phyloP scores from a whole-genome alignment of 2,113 vertebrate genomes.

The Eretmodus cyanostictus region DNA sequence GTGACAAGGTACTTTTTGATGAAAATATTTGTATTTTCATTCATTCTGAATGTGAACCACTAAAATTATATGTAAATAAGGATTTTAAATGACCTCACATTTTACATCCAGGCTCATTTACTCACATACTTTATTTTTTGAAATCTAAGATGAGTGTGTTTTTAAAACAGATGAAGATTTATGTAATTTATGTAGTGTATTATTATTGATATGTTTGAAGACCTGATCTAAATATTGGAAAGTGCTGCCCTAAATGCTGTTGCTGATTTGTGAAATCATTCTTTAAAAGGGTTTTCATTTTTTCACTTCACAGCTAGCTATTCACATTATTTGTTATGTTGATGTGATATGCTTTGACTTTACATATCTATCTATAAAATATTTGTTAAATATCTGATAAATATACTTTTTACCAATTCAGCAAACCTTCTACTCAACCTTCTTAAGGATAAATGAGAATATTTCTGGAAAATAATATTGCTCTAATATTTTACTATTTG shows the following conservation, averaged over 20 bases:
- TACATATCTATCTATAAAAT: background rate
- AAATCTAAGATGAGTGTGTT: background rate
- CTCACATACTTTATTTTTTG: background rate
- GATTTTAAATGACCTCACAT: background rate
- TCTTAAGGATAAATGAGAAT: background rate
- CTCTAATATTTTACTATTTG: background rate
- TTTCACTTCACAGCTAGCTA: background rate
- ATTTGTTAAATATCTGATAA: background rate
- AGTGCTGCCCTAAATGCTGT: background rate
- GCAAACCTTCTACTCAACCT: background rate
- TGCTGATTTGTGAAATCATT: background rate
- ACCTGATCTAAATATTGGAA: background rate
- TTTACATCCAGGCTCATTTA: background rate
- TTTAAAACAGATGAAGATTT: background rate
- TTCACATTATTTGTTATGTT: background rate
- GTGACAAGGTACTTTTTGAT: constrained; percentile 41
- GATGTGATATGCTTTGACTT: background rate
- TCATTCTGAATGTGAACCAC: background rate
- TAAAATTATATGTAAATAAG: background rate
- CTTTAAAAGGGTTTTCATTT: background rate
- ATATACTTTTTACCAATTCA: background rate
- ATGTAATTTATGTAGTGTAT: background rate
- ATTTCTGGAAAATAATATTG: background rate
- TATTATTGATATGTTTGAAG: background rate
- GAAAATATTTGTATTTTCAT: background rate